Evolutionary conservation across 2,888 invertebrate genomes (phyloP), one percentile per base, ranked within the genome.

Genomic region (Biston stratarius): DNA sequence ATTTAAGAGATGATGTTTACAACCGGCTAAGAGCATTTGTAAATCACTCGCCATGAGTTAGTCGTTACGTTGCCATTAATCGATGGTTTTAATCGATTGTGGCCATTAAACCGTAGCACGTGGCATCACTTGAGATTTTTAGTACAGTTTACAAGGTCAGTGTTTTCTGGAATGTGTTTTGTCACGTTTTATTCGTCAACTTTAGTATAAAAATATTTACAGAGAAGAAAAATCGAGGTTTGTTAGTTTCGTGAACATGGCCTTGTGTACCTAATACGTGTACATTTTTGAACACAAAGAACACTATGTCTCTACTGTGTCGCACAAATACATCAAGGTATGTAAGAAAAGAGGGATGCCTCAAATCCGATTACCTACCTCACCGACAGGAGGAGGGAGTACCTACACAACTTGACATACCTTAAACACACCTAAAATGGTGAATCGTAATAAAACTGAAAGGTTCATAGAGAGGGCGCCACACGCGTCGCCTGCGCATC

Each of bases 401-500:
- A n/a, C n/a, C n/a, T n/a, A n/a, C n/a, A n/a, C n/a, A n/a, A n/a
- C n/a, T n/a, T n/a, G n/a, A n/a, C n/a, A n/a, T n/a, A n/a, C n/a
- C n/a, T n/a, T n/a, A n/a, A n/a, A n/a, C n/a, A n/a, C 24, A 3
- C 24, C 24, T 3, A 24, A 24, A 24, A 24, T 24, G 24, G 24
- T 24, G 3, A 40, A 53, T 38, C 52, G 1, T 14, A 14, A 52
- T 52, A 38, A 14, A 52, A 52, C 15, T 15, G 38, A 15, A 33
- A 38, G 24, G 24, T 24, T 24, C 24, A 24, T 24, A 24, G 24
- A 24, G 24, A 64, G 57, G 34, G 44, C 40, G 49, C 82, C 79
- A 83, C 81, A 80, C 84, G 82, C 81, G 78, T 76, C 82, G 89
- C 72, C 86, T 88, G 89, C 84, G 83, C 86, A 88, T 72, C 85